These are phyloP conservation scores for Gonocerus acuteangulatus DNA, from an alignment of 2,888 invertebrate species.

Conservation along the genomic window DNA sequence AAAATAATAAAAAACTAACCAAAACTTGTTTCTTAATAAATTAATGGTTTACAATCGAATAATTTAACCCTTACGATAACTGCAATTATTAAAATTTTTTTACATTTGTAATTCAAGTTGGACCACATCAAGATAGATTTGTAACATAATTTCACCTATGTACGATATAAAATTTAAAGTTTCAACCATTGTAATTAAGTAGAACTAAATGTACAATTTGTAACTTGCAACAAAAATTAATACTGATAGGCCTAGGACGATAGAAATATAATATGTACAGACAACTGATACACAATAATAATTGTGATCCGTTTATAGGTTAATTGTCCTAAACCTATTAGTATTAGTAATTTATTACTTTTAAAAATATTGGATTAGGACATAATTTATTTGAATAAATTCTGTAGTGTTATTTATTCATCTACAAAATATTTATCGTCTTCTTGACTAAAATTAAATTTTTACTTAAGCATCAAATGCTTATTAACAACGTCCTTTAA, in stretches of 20 bases:
- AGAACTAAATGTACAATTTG: not conserved
- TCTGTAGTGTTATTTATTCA: slow-evolving; percentile 14
- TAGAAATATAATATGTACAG: slow-evolving; percentile 6
- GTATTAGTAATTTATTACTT: not conserved
- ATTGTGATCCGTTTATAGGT: not conserved
- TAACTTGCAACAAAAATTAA: not conserved
- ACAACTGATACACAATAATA: slow-evolving; percentile 2
- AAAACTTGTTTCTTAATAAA: slow-evolving; percentile 2
- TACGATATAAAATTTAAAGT: not conserved
- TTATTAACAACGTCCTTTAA: slow-evolving; percentile 33
- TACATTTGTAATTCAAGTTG: slow-evolving; percentile 13
- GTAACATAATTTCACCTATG: slow-evolving; percentile 13
- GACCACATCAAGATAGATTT: slow-evolving; percentile 24
- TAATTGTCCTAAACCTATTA: slow-evolving; percentile 11
- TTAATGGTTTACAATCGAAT: not conserved
- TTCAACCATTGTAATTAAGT: not conserved
- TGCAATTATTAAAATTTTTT: slow-evolving; percentile 6
- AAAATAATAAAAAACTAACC: not conserved
- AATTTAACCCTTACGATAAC: not conserved
- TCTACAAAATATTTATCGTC: slow-evolving; percentile 17
- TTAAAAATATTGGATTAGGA: not conserved
- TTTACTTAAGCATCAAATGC: slow-evolving; percentile 25
- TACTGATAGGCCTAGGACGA: slow-evolving; percentile 7
- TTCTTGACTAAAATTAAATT: slow-evolving; percentile 26
- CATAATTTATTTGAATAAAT: slow-evolving; percentile 19